These are phyloP conservation scores for Peromyscus leucopus DNA, from an alignment of 2,113 vertebrate species.

Conservation along the genomic window DNA sequence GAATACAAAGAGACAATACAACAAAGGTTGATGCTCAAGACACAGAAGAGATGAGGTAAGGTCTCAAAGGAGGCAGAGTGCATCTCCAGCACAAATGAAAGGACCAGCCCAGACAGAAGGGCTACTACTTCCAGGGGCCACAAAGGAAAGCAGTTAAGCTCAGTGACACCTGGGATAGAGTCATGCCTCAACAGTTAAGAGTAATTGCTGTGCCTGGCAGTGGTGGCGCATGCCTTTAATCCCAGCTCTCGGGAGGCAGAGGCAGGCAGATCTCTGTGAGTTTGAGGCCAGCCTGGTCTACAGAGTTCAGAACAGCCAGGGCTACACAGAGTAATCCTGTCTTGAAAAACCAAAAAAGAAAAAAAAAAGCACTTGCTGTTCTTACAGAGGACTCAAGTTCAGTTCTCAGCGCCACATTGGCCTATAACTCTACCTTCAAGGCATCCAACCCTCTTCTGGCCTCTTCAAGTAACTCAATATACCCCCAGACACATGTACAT, in stretches of 20 bases:
- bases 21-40: background rate
- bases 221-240: background rate
- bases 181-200: background rate
- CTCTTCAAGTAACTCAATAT: background rate
- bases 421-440: background rate
- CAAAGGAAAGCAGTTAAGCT: background rate
- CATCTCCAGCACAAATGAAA: background rate
- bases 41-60: background rate
- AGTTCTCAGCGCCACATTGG: background rate
- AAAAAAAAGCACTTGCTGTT: background rate
- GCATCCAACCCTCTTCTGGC: background rate
- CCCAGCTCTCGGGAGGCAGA: background rate
- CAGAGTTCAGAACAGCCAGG: background rate
- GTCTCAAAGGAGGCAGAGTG: background rate
- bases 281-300: background rate
- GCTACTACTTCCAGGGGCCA: background rate
- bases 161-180: background rate
- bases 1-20: background rate
- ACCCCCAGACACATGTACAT: background rate
- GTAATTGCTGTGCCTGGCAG: background rate
- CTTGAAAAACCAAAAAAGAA: background rate
- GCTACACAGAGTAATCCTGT: background rate
- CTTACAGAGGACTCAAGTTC: background rate
- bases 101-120: background rate
- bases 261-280: background rate